Conservation (phyloP, 2,797 vertebrate genomes). For the Lerista edwardsae region DNA sequence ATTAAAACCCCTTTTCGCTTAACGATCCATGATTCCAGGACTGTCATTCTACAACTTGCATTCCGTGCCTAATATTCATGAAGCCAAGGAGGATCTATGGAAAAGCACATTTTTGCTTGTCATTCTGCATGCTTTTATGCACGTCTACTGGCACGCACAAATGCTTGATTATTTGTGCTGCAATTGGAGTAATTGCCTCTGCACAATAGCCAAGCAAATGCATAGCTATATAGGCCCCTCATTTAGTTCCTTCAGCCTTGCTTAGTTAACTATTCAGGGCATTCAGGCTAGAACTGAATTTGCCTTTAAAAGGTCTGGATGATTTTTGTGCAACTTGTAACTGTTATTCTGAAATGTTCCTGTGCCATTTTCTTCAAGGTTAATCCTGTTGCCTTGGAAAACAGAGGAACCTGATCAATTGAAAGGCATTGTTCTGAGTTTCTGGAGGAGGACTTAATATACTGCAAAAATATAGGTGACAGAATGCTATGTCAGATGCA, state of each 20-base stretch:
- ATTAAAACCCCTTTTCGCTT: conserved; percentile 1
- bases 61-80: background rate
- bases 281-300: background rate
- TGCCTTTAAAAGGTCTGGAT: background rate
- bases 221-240: fast-evolving
- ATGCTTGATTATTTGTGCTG: conserved; percentile 42
- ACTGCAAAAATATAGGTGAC: background rate
- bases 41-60: background rate
- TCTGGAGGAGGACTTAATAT: background rate
- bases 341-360: background rate
- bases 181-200: conserved; percentile 25
- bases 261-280: background rate
- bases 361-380: background rate
- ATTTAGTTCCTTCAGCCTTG: background rate
- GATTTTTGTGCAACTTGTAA: background rate
- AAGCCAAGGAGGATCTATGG: conserved; percentile 1
- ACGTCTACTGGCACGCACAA: conserved; percentile 39
- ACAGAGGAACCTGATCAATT: background rate
- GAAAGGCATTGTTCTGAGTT: background rate
- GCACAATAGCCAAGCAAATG: conserved; percentile 18
- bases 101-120: background rate
- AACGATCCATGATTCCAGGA: background rate
- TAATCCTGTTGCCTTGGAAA: background rate
- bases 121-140: conserved; percentile 22
- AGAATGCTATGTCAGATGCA: background rate